Conservation (phyloP, 2,888 invertebrate genomes). For the Sepioteuthis lessoniana region DNA sequence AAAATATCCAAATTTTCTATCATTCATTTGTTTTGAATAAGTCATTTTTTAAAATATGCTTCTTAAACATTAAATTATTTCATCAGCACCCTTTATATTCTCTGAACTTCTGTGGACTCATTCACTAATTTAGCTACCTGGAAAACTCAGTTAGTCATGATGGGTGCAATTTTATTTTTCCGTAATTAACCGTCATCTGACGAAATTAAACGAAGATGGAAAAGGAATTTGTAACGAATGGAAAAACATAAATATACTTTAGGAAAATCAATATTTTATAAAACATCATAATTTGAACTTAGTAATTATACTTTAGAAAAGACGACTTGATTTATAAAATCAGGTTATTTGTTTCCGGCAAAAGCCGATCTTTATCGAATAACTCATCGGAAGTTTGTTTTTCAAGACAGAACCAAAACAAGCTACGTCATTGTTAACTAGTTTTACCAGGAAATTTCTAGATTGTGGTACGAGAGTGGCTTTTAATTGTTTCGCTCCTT, state of each 20-base stretch:
- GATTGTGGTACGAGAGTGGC: neutral
- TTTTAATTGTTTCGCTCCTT: neutral
- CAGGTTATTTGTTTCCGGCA: neutral
- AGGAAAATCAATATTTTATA: neutral
- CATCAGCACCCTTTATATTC: too few species aligned
- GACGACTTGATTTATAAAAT: neutral
- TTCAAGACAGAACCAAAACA: neutral
- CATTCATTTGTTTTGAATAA: too few species aligned
- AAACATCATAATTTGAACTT: neutral
- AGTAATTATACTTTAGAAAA: neutral
- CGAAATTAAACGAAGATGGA: neutral
- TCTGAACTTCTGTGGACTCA: neutral
- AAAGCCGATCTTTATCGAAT: neutral
- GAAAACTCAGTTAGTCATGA: neutral
- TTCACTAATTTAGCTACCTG: neutral
- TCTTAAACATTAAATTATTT: too few species aligned
- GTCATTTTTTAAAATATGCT: too few species aligned
- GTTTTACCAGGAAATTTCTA: neutral
- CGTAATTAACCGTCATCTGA: neutral
- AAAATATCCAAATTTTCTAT: too few species aligned
- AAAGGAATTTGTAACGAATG: neutral
- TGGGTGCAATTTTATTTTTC: neutral
- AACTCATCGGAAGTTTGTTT: neutral
- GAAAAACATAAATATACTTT: neutral
- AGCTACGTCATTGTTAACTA: neutral